phyloP scores from a whole-genome alignment of 2,888 invertebrate species.

The Patella ulyssiponensis region DNA sequence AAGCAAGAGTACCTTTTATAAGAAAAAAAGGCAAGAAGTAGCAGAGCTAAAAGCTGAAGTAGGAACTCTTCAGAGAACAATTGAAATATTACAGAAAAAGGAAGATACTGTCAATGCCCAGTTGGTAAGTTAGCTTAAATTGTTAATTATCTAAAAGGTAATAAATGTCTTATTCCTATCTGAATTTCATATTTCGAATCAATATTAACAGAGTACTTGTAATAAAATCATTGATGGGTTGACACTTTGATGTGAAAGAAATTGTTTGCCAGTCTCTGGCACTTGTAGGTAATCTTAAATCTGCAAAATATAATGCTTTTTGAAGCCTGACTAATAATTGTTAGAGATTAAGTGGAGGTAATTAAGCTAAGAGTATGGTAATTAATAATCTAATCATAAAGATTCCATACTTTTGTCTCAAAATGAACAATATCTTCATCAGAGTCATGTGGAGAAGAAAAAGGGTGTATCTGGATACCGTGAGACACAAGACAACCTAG shows the following conservation, averaged over 20 bases:
- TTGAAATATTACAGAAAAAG: constrained; percentile 79
- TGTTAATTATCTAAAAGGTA: no score
- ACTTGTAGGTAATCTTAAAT: no score
- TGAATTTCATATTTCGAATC: no score
- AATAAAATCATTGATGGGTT: neutral
- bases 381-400: no score
- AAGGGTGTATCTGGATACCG: constrained; percentile 74
- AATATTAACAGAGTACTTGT: no score
- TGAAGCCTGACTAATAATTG: no score
- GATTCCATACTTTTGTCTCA: no score
- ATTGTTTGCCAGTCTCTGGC: neutral
- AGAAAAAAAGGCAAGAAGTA: constrained; percentile 84
- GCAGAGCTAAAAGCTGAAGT: constrained; percentile 84
- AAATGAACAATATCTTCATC: no score
- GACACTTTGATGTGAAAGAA: neutral
- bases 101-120: constrained; percentile 75
- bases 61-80: constrained; percentile 82
- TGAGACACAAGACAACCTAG: constrained; percentile 76
- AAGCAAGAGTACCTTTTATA: constrained; percentile 85
- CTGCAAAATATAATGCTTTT: no score
- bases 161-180: no score
- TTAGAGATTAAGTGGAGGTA: no score
- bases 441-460: constrained; percentile 57
- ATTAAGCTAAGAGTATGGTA: no score
- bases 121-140: constrained; percentile 73